Evolutionary conservation across 2,113 vertebrate species (phyloP), one percentile per base, ranked within the genome.

Genomic region (Python bivittatus): DNA sequence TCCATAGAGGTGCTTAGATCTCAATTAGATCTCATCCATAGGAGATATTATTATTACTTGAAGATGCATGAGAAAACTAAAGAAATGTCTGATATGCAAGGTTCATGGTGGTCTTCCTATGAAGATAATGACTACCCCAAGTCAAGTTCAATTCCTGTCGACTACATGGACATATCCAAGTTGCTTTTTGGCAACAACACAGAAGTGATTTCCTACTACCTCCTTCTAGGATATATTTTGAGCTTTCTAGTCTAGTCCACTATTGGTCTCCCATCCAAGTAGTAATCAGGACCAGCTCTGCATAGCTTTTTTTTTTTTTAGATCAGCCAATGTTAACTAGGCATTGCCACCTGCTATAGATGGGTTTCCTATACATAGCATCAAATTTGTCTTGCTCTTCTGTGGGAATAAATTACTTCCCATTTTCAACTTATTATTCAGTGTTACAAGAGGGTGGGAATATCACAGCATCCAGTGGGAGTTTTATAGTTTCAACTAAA

Each of bases 401-500:
- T 88, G 42, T 9, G 9, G 10, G 6, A 64, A 53, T 64, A 64
- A 23, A 83, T 57, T 17, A 33, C 9, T 58, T 23, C 54, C 9
- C 15, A 20, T 48, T 38, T 79, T 88, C 0, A n/a, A 84, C 91
- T 93, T 93, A 91, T 94, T 79, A 7, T 84, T 92, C 87, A 64
- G n/a, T 92, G 85, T 94, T 88, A n/a, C 1, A 91, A 54, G 48
- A 15, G 27, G 86, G 83, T 20, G 79, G n/a, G 83, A 90, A 15
- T 79, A 38, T 79, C 33, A 79, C 33, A 17, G 68, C 33, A 92
- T 88, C 95, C 93, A 54, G 11, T 72, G 93, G 83, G 90, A 95
- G 84, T 94, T 92, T 60, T 93, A 90, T 94, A 68, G 93, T 95
- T 97, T 94, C 90, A 91, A 83, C 52, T 84, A 93, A 92, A 95